phyloP scores from a whole-genome alignment of 2,888 invertebrate genomes.

The Choristoneura rosaceana region DNA sequence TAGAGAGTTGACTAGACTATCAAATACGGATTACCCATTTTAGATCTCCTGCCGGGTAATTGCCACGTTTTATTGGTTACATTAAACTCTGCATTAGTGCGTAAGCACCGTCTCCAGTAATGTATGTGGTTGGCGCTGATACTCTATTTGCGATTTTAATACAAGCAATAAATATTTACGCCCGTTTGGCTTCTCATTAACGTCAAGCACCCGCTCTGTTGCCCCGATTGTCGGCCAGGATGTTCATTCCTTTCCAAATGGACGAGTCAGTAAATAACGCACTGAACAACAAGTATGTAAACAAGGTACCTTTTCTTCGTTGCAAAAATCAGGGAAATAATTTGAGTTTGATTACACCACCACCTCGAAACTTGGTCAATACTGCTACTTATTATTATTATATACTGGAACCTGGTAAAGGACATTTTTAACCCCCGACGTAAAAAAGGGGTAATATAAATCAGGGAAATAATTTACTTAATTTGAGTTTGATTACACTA shows the following conservation, averaged over 20 bases:
- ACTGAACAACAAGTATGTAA: not conserved
- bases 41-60: not conserved
- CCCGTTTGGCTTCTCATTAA: slow-evolving; percentile 9
- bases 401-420: too few relatives aligned
- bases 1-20: not conserved
- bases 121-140: not conserved
- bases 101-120: slow-evolving; percentile 4
- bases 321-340: slow-evolving; percentile 51
- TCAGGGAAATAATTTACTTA: too few relatives aligned
- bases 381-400: slow-evolving; percentile 42
- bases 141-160: slow-evolving; percentile 3
- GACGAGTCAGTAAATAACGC: not conserved
- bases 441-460: too few relatives aligned
- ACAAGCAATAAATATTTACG: not conserved
- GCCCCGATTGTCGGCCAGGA: not conserved
- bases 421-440: too few relatives aligned
- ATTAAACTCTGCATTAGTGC: not conserved
- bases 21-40: not conserved
- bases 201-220: not conserved
- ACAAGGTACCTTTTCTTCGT: not conserved
- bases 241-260: not conserved
- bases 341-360: slow-evolving; percentile 59
- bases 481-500: too few relatives aligned
- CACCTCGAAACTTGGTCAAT: slow-evolving; percentile 51
- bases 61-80: slow-evolving; percentile 1